A percentile compares a stretch with the other conserved stretches of the same genome.
These are phyloP conservation scores for Ips typographus DNA, from an alignment of 1,140 invertebrate species.

Conservation along the genomic window DNA sequence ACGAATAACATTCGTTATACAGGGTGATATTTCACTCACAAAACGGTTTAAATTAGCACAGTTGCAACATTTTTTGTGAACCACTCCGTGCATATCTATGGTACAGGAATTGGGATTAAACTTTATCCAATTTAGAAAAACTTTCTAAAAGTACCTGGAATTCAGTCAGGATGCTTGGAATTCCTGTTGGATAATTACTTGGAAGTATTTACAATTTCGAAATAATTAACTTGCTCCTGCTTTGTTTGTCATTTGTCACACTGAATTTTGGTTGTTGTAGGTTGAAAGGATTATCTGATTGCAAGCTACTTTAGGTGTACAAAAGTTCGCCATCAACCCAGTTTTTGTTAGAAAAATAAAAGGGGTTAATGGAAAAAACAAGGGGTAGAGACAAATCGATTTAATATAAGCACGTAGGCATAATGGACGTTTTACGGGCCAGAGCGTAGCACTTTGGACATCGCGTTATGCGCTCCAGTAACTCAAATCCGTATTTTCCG, in stretches of 20 bases:
- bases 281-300: neutral
- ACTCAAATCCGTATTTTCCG: slow-evolving; percentile 14
- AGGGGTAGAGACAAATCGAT: slow-evolving; percentile 15
- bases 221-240: no score
- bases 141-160: no score
- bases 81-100: no score
- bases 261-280: neutral
- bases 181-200: no score
- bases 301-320: neutral
- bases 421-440: slow-evolving; percentile 17
- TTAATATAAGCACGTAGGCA: slow-evolving; percentile 11
- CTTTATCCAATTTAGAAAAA: no score
- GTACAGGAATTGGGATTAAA: no score
- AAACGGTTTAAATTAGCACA: no score
- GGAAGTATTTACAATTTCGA: no score
- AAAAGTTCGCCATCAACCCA: neutral
- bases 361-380: neutral
- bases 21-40: no score
- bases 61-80: no score
- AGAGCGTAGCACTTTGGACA: slow-evolving; percentile 12
- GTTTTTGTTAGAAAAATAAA: neutral
- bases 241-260: neutral
- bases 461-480: slow-evolving; percentile 19
- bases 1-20: no score
- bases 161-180: no score